Conservation (phyloP, 2,888 invertebrate genomes). For the Prostheceraeus crozeri region DNA sequence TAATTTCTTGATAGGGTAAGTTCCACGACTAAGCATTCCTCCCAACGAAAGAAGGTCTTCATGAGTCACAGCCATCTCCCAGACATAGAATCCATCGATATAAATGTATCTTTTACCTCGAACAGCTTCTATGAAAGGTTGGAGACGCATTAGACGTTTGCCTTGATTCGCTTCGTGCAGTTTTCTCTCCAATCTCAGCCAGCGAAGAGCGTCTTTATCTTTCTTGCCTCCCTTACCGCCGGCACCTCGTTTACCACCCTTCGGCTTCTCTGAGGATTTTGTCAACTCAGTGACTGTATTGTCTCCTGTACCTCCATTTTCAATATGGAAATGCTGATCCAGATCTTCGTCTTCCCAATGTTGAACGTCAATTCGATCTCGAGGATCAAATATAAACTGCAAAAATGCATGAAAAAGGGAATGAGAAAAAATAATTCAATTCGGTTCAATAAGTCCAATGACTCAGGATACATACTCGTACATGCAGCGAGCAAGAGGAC, state of each 20-base stretch:
- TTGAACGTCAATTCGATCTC: conserved; percentile 33
- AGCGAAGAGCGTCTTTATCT: not conserved
- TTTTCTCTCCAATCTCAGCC: not conserved
- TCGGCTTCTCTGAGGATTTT: conserved; percentile 32
- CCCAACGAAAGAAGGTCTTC: conserved; percentile 37
- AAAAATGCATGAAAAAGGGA: too few relatives aligned
- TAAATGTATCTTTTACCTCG: conserved; percentile 47
- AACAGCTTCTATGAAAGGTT: conserved; percentile 48
- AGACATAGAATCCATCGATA: conserved; percentile 50
- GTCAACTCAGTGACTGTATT: not conserved
- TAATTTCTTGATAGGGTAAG: conserved; percentile 47
- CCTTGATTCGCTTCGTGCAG: conserved; percentile 44
- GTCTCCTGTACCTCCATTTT: not conserved
- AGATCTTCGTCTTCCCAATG: conserved; percentile 35
- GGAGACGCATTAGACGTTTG: conserved; percentile 47
- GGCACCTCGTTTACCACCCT: conserved; percentile 45
- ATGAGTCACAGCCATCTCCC: conserved; percentile 51
- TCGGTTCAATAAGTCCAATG: too few relatives aligned
- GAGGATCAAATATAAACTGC: conserved; percentile 35
- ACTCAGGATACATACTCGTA: too few relatives aligned
- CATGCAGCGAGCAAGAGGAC: too few relatives aligned
- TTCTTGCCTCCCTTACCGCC: conserved; percentile 25
- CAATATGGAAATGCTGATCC: not conserved
- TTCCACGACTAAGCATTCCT: conserved; percentile 48
- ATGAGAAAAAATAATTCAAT: too few relatives aligned